A percentile compares a stretch with the other conserved stretches of the same genome.
Evolutionary conservation across 2,888 invertebrate genomes (phyloP).

Genomic region (Plagodis dolabraria): DNA sequence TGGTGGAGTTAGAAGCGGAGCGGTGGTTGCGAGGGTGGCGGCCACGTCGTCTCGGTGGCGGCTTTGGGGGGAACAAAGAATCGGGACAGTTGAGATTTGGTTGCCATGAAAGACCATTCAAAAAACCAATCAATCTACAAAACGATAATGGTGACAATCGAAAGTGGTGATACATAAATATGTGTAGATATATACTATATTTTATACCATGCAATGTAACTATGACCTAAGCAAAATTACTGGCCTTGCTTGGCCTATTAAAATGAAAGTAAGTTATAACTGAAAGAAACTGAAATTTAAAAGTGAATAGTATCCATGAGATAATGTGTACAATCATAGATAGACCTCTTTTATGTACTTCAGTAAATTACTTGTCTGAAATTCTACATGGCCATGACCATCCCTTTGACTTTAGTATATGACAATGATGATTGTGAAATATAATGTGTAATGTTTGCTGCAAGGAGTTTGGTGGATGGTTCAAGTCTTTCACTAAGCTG

Average conservation of each 20-base stretch:
- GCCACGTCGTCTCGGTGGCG: slow-evolving; percentile 94
- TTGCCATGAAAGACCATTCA: slow-evolving; percentile 91
- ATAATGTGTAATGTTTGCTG: slow-evolving; percentile 68
- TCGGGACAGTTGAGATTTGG: slow-evolving; percentile 96
- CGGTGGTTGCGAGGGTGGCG: slow-evolving; percentile 91
- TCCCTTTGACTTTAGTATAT: slow-evolving; percentile 19
- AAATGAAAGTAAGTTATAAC: too few relatives aligned
- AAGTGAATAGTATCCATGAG: too few relatives aligned
- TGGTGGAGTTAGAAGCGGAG: slow-evolving; percentile 90
- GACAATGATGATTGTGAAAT: slow-evolving; percentile 38
- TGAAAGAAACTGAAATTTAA: too few relatives aligned
- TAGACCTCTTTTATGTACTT: too few relatives aligned
- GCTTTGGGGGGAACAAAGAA: slow-evolving; percentile 93
- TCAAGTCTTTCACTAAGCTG: slow-evolving; percentile 65
- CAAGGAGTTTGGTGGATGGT: slow-evolving; percentile 67
- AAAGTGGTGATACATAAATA: not conserved
- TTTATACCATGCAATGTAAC: too few relatives aligned
- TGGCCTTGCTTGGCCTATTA: too few relatives aligned
- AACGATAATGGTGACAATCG: slow-evolving; percentile 23
- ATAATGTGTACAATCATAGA: too few relatives aligned
- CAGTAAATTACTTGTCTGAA: too few relatives aligned
- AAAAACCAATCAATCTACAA: slow-evolving; percentile 77
- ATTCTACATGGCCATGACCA: slow-evolving; percentile 53
- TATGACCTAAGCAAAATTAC: too few relatives aligned
- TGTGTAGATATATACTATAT: too few relatives aligned